These are phyloP conservation scores for Pardosa pseudoannulata DNA, from an alignment of 2,888 invertebrate genomes.

Conservation along the genomic window DNA sequence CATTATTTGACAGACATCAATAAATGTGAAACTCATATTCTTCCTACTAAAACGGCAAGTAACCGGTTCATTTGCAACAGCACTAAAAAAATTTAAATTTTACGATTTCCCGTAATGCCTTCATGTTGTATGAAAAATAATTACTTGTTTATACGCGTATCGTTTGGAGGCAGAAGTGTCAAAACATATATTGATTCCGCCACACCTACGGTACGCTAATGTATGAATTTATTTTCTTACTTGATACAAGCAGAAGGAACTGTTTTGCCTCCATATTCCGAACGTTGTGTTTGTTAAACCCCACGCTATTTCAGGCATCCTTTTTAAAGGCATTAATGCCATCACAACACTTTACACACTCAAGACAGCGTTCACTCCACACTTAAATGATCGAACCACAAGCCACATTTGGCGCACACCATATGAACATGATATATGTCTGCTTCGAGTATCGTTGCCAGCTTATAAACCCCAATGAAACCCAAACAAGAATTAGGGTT, in stretches of 20 bases:
- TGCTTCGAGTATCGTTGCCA: conserved; percentile 49
- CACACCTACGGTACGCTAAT: conserved; percentile 49
- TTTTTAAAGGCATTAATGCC: conserved; percentile 69
- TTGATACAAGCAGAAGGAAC: conserved; percentile 65
- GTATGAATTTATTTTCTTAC: conserved; percentile 38
- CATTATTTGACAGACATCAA: conserved; percentile 31
- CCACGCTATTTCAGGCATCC: conserved; percentile 71
- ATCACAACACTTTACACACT: conserved; percentile 62
- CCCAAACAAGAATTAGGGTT: background rate
- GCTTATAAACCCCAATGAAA: background rate
- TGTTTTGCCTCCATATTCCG: conserved; percentile 66
- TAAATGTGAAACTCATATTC: background rate
- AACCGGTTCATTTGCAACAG: too few species aligned
- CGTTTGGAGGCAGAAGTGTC: background rate
- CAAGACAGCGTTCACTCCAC: conserved; percentile 39
- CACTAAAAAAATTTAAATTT: too few species aligned
- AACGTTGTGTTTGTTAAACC: conserved; percentile 65
- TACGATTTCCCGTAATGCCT: too few species aligned
- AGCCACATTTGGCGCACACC: conserved; percentile 60
- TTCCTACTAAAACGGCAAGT: background rate
- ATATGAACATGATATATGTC: conserved; percentile 51
- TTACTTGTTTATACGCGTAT: background rate
- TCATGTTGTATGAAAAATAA: too few species aligned
- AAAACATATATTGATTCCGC: conserved; percentile 40
- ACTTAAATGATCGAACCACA: conserved; percentile 5